These are phyloP conservation scores for Polydrusus pterygomalis DNA, from an alignment of 2,888 invertebrate genomes.

Conservation along the genomic window DNA sequence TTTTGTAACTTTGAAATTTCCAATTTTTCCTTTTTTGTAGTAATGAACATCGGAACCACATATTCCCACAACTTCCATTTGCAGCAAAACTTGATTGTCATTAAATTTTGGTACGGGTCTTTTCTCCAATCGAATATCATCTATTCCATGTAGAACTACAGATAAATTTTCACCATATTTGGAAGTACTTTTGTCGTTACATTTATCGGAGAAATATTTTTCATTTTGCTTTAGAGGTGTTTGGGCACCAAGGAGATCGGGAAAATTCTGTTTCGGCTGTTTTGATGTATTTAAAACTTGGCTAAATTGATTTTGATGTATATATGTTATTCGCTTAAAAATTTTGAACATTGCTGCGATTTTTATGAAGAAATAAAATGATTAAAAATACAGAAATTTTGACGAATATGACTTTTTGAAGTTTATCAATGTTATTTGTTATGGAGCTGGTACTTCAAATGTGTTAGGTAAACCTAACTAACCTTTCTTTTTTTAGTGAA, in stretches of 20 bases:
- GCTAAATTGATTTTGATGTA: not conserved
- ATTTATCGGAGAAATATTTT: not conserved
- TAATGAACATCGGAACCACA: constrained; percentile 98
- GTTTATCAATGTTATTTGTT: no score
- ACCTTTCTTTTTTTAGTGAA: no score
- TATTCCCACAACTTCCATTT: constrained; percentile 94
- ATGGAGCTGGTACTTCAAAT: no score
- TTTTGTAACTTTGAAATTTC: constrained; percentile 86
- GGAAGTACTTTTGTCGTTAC: not conserved
- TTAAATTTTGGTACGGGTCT: constrained; percentile 85
- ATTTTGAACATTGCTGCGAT: not conserved
- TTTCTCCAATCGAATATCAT: constrained; percentile 86
- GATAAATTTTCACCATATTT: constrained; percentile 79
- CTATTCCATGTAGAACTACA: constrained; percentile 81
- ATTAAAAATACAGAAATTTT: not conserved
- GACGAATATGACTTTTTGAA: not conserved
- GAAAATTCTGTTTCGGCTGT: not conserved
- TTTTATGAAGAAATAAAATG: no score
- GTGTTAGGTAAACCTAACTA: no score
- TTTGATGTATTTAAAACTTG: not conserved
- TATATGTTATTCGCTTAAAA: not conserved
- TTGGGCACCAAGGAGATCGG: not conserved
- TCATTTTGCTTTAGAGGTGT: not conserved
- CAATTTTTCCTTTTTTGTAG: constrained; percentile 87
- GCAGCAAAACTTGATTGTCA: constrained; percentile 86